Evolutionary conservation across 2,888 invertebrate genomes (phyloP).

Genomic region (Cheilosia grossa): DNA sequence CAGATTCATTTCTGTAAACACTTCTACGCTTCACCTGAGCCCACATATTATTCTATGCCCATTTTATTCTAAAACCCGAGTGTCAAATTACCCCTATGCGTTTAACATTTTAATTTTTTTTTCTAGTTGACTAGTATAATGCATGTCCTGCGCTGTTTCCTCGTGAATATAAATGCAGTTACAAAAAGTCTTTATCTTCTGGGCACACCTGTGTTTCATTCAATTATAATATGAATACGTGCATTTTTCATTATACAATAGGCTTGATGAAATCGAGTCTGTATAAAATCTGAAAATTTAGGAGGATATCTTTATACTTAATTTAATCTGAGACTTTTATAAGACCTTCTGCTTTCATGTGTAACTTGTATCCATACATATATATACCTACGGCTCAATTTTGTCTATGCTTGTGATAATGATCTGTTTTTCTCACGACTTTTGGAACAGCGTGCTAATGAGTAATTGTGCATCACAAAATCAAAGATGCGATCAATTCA

Average conservation of each 20-base stretch:
- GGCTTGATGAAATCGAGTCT: too few relatives aligned
- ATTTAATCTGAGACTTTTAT: too few relatives aligned
- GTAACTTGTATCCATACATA: too few relatives aligned
- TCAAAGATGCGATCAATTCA: too few relatives aligned
- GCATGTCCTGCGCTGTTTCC: conserved; percentile 4
- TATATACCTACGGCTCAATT: fast-evolving
- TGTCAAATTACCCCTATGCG: conserved; percentile 24
- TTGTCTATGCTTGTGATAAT: too few relatives aligned
- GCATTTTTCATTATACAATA: too few relatives aligned
- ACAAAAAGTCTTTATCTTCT: background rate
- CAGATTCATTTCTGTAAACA: background rate
- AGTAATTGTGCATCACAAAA: too few relatives aligned
- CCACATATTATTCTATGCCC: conserved; percentile 14
- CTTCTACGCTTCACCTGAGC: conserved; percentile 23
- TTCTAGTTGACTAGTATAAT: background rate
- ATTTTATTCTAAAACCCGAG: conserved; percentile 8
- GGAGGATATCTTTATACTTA: too few relatives aligned
- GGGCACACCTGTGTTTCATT: conserved; percentile 2
- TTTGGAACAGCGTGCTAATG: too few relatives aligned
- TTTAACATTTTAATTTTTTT: background rate
- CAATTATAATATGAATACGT: too few relatives aligned
- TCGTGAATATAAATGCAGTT: background rate
- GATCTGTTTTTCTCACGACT: too few relatives aligned
- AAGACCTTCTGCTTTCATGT: too few relatives aligned
- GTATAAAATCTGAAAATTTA: background rate